Base-by-base conservation (phyloP, 2,888 invertebrate species). In the Pyralis farinalis region DNA sequence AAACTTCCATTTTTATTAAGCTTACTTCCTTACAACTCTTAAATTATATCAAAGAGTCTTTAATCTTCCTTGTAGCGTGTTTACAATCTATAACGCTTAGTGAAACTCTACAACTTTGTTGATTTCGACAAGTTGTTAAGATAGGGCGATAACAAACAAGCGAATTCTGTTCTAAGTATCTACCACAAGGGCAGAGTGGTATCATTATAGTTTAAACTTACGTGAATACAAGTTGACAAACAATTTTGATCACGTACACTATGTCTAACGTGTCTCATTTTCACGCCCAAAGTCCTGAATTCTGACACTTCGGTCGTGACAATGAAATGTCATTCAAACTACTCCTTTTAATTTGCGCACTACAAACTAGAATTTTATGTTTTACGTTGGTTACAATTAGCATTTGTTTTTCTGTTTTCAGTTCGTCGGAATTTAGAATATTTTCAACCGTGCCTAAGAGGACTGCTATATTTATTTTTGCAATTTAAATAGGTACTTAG, bases 1-100 rank as follows among this genome's bases (percentile, higher is more conserved):
- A 30, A 30, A 30, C 29, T 30, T 30, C 29, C 29, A 30, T 30
- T 30, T 30, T 30, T 30, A 11, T 11, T 30, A 11, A 11, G 29
- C 1, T 9, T 9, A 3, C 11, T 11, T 30, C 10, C 9, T 11
- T 30, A 30, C 29, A 30, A 30, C 11, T 30, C 29, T 11, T 10
- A 30, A 30, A 30, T 30, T 10, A 30, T 28, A 28, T 28, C 8
- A 28, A 28, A n/a, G n/a, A n/a, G n/a, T 28, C 28, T 9, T 28
- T 28, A n/a, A 28, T 28, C 8, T n/a, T 28, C 8, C 9, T n/a
- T 28, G 8, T 28, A 7, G 3, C 28, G 10, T 30, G 29, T 4
- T 30, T 30, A 30, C 29, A 30, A 10, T 30, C n/a, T 25, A n/a
- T 7, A 25, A 25, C 1, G 25, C 3, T 25, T 25, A 7, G 1